Base-by-base conservation (phyloP, 2,797 vertebrate species). In the Hippocampus kuda region DNA sequence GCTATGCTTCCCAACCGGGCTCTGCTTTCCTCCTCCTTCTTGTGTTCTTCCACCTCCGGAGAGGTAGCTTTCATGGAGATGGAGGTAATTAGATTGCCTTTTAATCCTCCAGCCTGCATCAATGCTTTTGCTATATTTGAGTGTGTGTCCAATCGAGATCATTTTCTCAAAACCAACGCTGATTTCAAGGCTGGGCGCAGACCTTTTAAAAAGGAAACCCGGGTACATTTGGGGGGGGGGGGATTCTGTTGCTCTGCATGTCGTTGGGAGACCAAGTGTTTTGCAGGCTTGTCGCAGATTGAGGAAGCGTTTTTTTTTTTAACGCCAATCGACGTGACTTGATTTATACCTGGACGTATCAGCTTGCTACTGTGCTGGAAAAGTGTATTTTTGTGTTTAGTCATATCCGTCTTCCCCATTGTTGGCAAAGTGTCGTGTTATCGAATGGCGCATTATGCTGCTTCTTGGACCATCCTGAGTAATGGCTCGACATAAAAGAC, bases 91-190 rank as follows among this genome's bases (percentile, higher is more conserved):
- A 89, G 86, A 91, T 90, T 88, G 78, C 57, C 72, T 75, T 87
- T 88, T 89, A 90, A 90, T 90, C 89, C 87, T 70, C 62, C 75
- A 75, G 83, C 79, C 81, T 78, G 76, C 81, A 78, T 84, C 86
- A 89, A 88, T 80, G 72, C 77, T 75, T 82, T 76, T 72, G 85
- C 87, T 91, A 86, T 88, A 89, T 91, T 89, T 89, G 85, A 88
- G 85, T 89, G 83, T 83, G 81, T 87, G 85, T 89, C 85, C 79
- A 85, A 87, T 86, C 77, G 77, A 77, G 76, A 68, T 77, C 76
- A 86, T 86, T 85, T 80, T 75, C 66, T 81, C 26, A 5, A 68
- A 84, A 87, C 85, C 77, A 80, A 75, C 77, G 68, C 80, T 77
- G 85, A 86, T 84, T 79, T 74, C 66, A 78, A 68, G 80, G 80